Evolutionary conservation across 1,140 invertebrate genomes (phyloP).

Genomic region (Gonioctena quinquepunctata): DNA sequence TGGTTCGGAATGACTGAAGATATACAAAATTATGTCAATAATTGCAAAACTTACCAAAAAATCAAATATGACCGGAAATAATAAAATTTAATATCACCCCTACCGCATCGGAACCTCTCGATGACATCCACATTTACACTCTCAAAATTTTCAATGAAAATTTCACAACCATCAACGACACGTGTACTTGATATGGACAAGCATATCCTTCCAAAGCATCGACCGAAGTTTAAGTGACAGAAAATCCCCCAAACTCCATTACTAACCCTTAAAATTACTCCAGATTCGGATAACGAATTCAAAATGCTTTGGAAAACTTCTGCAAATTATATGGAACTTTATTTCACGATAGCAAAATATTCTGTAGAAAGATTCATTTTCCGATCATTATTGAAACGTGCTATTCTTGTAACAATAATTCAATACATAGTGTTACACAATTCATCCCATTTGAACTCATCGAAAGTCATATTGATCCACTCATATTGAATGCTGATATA

Average conservation of each 20-base stretch:
- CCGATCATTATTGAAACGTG: constrained; percentile 15
- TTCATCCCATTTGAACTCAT: constrained; percentile 19
- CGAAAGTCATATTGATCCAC: constrained; percentile 21
- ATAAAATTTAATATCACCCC: constrained; percentile 21
- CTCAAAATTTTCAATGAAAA: constrained; percentile 35
- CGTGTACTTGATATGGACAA: constrained; percentile 47
- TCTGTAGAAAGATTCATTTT: constrained; percentile 15
- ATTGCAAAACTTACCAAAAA: constrained; percentile 12
- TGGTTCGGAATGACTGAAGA: constrained; percentile 29
- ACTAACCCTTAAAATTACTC: constrained; percentile 30
- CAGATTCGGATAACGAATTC: constrained; percentile 22
- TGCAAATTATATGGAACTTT: too few species aligned
- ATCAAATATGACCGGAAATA: constrained; percentile 31
- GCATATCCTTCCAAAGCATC: too few species aligned
- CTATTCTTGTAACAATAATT: constrained; percentile 31
- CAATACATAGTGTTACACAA: constrained; percentile 29
- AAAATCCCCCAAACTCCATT: constrained; percentile 26
- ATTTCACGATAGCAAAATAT: too few species aligned
- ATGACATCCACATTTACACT: constrained; percentile 42
- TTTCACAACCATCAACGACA: constrained; percentile 43
- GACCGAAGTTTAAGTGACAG: constrained; percentile 25
- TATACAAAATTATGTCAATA: too few species aligned
- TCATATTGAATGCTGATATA: constrained; percentile 14
- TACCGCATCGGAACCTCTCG: constrained; percentile 33
- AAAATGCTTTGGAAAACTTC: constrained; percentile 27